Conservation (phyloP, 2,888 invertebrate genomes). For the Patella pellucida region DNA sequence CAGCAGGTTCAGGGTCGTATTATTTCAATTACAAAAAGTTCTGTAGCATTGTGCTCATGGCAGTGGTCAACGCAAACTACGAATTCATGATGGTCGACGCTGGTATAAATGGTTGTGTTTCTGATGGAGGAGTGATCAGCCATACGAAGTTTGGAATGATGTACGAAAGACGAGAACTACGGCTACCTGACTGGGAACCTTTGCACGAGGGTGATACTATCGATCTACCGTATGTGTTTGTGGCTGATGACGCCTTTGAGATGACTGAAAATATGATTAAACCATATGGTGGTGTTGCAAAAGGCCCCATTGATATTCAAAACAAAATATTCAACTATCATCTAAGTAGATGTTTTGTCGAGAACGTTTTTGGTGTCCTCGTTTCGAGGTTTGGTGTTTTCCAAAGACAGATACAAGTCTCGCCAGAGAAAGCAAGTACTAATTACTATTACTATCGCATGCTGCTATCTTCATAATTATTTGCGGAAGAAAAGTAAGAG, state of each 20-base stretch:
- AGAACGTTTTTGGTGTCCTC: too few species aligned
- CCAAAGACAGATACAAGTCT: too few species aligned
- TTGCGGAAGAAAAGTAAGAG: too few species aligned
- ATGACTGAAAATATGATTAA: conserved; percentile 22
- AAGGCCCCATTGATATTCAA: too few species aligned
- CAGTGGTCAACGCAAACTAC: too few species aligned
- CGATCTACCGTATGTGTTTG: conserved; percentile 18
- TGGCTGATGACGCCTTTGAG: conserved; percentile 24
- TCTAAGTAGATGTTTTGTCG: too few species aligned
- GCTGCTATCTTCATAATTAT: too few species aligned
- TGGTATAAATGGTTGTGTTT: conserved; percentile 24
- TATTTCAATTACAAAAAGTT: conserved; percentile 27
- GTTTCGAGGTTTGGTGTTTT: too few species aligned
- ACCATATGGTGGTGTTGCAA: conserved; percentile 17
- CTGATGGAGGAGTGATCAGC: conserved; percentile 6
- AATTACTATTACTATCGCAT: too few species aligned
- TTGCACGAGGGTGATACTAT: conserved; percentile 17
- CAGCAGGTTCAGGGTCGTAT: too few species aligned
- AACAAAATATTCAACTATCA: too few species aligned
- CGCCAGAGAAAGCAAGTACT: too few species aligned
- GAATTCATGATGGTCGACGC: conserved; percentile 29
- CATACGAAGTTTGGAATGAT: conserved; percentile 15
- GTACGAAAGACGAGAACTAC: conserved; percentile 1
- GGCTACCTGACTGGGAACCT: conserved; percentile 15
- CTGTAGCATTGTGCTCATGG: conserved; percentile 27